Base-by-base conservation (phyloP, 1,140 invertebrate genomes). In the Antheraea mylitta region DNA sequence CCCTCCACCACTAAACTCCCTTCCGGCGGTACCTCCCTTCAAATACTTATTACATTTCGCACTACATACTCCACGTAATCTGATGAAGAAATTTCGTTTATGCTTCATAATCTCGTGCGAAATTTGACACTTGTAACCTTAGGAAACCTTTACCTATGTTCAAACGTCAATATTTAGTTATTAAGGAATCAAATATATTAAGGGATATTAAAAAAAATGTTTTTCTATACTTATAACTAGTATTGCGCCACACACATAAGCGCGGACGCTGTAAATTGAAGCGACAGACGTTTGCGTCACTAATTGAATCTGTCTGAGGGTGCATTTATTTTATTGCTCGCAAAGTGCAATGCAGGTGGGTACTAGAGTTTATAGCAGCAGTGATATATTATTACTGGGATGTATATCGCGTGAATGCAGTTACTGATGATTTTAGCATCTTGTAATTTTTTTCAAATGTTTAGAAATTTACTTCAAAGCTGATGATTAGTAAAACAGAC, bases 31-130 rank as follows among this genome's bases (percentile, higher is more conserved):
- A 42, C 78, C 83, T 69, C 82, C 85, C 75, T 77, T 80, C 81
- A 86, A 87, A 87, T 91, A 89, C 87, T 88, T 91, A 91, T 89
- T 89, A 88, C 87, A 86, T 83, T 90, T 89, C 83, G 85, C 87
- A 88, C 86, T 86, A 88, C 86, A 88, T 84, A 87, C 89, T 86
- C 77, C 73, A 83, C 86, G 80, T 90, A 86, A 88, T 90, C 85
- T 82, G 77, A 89, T 91, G 82, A 82, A 89, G 81, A 91, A 89
- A 89, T 87, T 89, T 85, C 78, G 80, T 83, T 85, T 82, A 82
- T 82, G 74, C 72, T 79, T 78, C 80, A 68, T 70, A 73, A 73
- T 73, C 66, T 59, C 37, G 48, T 59, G 64, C 59, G 22, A 59
- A 66, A 53, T 58, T 58, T 58, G 48, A 66, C 65, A 59, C 19